Evolutionary conservation across 2,888 invertebrate genomes (phyloP), one percentile per base, ranked within the genome.

Genomic region (Petrolisthes manimaculis): DNA sequence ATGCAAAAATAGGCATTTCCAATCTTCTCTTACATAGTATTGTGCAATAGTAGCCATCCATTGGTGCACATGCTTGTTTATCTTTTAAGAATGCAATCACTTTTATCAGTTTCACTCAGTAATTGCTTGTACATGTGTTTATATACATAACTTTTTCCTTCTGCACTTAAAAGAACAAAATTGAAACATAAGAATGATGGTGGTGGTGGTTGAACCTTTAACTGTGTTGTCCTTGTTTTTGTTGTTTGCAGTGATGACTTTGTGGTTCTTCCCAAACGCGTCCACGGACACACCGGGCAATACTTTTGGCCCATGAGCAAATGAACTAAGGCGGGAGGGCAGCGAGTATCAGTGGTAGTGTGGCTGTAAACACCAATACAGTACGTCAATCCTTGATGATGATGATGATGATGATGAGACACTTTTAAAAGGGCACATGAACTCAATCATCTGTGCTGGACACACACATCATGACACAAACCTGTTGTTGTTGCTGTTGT

Each of bases 191-290:
- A 37, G 37, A 37, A 37, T 37, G 37, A 37, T 37, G 37, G 81
- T 86, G 74, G 53, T 56, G 74, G 82, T 88, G 88, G 84, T 88
- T 74, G 80, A 83, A 71, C 79, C 79, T 88, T 84, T 86, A 88
- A 88, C 88, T 85, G 88, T 90, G 67, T 89, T 89, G 86, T 86
- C 89, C 89, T 89, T 86, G 88, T 88, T 88, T 37, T 83, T 89
- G 86, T 89, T 86, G 86, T 87, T 86, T 90, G 78, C 90, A 90
- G 90, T 89, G 90, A 90, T 85, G 90, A 90, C 84, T 90, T 90
- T 87, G 90, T 90, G 82, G 90, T 90, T 82, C 89, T 90, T 67
- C 90, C 90, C 69, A 87, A 89, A 83, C 89, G 89, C 84, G 86
- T 90, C 83, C 86, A 86, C 74, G 85, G 82, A 79, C 90, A 89